These are phyloP conservation scores for Anarrhichthys ocellatus DNA, from an alignment of 2,113 vertebrate genomes.

Conservation along the genomic window DNA sequence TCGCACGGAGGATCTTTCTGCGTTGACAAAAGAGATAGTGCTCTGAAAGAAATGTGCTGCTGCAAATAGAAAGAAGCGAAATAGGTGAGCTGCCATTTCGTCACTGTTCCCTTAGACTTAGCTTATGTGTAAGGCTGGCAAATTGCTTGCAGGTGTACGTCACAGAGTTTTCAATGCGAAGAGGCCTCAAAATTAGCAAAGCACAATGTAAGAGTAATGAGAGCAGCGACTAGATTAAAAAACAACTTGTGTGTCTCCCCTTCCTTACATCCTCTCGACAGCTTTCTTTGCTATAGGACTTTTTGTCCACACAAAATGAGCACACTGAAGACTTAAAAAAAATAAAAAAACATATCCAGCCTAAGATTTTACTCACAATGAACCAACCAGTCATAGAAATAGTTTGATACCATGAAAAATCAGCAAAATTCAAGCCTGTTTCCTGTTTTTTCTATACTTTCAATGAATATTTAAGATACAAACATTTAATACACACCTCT, in stretches of 20 bases:
- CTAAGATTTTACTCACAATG: background rate
- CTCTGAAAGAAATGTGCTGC: constrained; percentile 98
- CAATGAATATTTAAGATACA: constrained; percentile 37
- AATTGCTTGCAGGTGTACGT: constrained; percentile 99
- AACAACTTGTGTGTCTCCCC: constrained; percentile 78
- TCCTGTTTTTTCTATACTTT: constrained; percentile 23
- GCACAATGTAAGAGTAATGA: constrained; percentile 95
- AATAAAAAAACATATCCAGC: constrained; percentile 9
- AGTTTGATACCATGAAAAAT: constrained; percentile 21
- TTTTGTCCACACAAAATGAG: constrained; percentile 25
- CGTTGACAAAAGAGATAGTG: constrained; percentile 99
- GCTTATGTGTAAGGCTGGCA: constrained; percentile 90
- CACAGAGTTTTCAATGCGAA: constrained; percentile 93
- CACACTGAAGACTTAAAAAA: background rate
- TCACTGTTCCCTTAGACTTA: constrained; percentile 89
- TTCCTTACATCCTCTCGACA: constrained; percentile 52
- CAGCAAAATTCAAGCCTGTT: constrained; percentile 16
- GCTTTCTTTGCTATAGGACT: constrained; percentile 26
- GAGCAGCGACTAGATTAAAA: constrained; percentile 90
- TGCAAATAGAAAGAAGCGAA: constrained; percentile 86
- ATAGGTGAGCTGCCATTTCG: constrained; percentile 96
- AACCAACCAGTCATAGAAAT: constrained; percentile 14
- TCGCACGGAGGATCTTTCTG: constrained; percentile 98
- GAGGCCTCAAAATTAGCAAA: constrained; percentile 95
- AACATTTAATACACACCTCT: constrained; percentile 86